Percentiles rank a stretch among this genome's conserved stretches.
Conservation (phyloP, 2,113 vertebrate species). For the Bubo scandiacus region DNA sequence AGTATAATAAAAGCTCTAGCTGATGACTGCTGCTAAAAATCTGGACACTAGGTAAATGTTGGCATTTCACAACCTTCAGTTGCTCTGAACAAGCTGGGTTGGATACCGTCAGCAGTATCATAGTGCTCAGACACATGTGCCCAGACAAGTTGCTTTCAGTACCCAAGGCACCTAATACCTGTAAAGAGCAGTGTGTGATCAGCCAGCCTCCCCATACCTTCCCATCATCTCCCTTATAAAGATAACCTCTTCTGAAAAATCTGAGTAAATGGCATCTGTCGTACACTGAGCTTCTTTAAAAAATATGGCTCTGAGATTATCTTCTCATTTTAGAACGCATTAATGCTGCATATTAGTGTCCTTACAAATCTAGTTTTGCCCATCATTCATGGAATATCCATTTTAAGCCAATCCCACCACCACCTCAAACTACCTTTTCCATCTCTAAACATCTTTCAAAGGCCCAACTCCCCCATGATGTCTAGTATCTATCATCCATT, state of each 20-base stretch:
- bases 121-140: not conserved
- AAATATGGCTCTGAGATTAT: not conserved
- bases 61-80: not conserved
- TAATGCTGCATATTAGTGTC: not conserved
- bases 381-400: not conserved
- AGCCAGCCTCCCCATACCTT: not conserved
- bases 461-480: not conserved
- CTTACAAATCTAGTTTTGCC: not conserved
- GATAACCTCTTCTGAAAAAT: not conserved
- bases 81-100: not conserved
- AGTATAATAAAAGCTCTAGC: not conserved
- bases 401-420: not conserved
- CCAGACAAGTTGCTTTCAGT: not conserved
- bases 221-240: not conserved
- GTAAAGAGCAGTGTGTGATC: not conserved
- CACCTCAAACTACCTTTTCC: not conserved
- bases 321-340: not conserved
- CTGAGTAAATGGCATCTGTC: not conserved
- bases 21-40: not conserved
- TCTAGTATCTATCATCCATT: not conserved
- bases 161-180: not conserved
- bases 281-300: not conserved
- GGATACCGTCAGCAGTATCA: not conserved
- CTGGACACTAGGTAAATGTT: fast-evolving
- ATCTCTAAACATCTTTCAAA: not conserved